These are phyloP conservation scores for Lasioglossum zephyrum DNA, from an alignment of 2,888 invertebrate species.

Conservation along the genomic window DNA sequence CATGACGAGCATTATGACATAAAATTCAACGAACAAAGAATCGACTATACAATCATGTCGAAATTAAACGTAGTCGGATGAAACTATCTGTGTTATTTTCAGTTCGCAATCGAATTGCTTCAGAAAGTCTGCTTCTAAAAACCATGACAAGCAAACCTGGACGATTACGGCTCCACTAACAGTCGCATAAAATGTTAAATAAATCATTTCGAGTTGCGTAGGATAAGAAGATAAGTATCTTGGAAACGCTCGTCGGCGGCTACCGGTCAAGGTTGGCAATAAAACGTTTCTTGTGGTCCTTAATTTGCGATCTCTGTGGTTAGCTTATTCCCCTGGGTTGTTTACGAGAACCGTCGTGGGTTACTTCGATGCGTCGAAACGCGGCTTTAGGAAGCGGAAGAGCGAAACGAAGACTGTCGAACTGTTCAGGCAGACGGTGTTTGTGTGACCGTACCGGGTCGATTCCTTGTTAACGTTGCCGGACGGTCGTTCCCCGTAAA, in stretches of 20 bases:
- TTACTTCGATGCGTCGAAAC: background rate
- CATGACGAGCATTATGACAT: background rate
- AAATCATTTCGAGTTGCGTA: background rate
- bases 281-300: background rate
- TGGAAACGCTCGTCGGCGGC: background rate
- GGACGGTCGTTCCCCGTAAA: slow-evolving; percentile 31
- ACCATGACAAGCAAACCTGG: background rate
- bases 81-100: too few relatives aligned
- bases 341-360: background rate
- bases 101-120: too few relatives aligned
- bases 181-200: background rate
- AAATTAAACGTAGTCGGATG: background rate
- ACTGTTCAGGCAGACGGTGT: slow-evolving; percentile 17
- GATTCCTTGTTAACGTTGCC: slow-evolving; percentile 44
- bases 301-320: background rate
- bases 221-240: background rate
- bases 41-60: background rate
- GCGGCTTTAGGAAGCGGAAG: background rate
- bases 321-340: background rate
- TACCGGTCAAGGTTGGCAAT: background rate
- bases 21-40: background rate
- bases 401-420: slow-evolving; percentile 16
- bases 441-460: background rate
- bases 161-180: too few relatives aligned
- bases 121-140: background rate